Conservation (phyloP, 2,888 invertebrate genomes). For the Polylopha cassiicola region DNA sequence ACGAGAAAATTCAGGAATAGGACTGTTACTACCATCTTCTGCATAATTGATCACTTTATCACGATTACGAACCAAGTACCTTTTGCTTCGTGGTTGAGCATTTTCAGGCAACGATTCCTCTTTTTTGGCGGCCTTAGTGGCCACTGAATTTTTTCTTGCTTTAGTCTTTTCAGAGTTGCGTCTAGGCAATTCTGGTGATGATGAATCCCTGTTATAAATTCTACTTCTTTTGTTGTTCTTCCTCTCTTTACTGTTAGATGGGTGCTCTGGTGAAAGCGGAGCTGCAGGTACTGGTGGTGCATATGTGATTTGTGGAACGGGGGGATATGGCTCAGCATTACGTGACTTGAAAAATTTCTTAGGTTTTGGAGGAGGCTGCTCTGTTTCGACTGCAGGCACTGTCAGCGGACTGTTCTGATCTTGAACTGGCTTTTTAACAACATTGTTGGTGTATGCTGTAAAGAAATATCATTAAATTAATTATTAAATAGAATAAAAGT, state of each 20-base stretch:
- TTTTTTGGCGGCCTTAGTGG: slow-evolving; percentile 66
- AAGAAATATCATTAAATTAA: slow-evolving; percentile 22
- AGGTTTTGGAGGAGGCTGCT: slow-evolving; percentile 81
- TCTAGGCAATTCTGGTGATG: slow-evolving; percentile 68
- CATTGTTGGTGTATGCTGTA: slow-evolving; percentile 62
- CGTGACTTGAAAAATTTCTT: slow-evolving; percentile 95
- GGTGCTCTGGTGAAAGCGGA: slow-evolving; percentile 66
- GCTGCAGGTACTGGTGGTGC: slow-evolving; percentile 68
- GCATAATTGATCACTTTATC: slow-evolving; percentile 80
- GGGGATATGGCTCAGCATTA: slow-evolving; percentile 80
- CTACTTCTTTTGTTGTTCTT: slow-evolving; percentile 56
- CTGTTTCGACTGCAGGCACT: slow-evolving; percentile 72
- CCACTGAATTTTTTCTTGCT: slow-evolving; percentile 57
- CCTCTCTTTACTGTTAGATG: slow-evolving; percentile 61
- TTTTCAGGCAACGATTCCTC: slow-evolving; percentile 57
- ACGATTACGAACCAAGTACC: slow-evolving; percentile 74
- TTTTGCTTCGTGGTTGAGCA: slow-evolving; percentile 69
- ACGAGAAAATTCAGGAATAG: slow-evolving; percentile 64
- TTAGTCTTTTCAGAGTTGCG: slow-evolving; percentile 64
- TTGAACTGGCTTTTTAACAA: slow-evolving; percentile 67
- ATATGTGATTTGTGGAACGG: slow-evolving; percentile 71
- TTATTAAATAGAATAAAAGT: too few species aligned
- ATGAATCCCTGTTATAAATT: slow-evolving; percentile 64
- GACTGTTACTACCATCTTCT: slow-evolving; percentile 77
- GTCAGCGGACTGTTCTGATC: slow-evolving; percentile 75